A percentile compares a stretch with the other conserved stretches of the same genome.
Conservation (phyloP, 2,797 vertebrate species). For the Pseudocheirus occidentalis region DNA sequence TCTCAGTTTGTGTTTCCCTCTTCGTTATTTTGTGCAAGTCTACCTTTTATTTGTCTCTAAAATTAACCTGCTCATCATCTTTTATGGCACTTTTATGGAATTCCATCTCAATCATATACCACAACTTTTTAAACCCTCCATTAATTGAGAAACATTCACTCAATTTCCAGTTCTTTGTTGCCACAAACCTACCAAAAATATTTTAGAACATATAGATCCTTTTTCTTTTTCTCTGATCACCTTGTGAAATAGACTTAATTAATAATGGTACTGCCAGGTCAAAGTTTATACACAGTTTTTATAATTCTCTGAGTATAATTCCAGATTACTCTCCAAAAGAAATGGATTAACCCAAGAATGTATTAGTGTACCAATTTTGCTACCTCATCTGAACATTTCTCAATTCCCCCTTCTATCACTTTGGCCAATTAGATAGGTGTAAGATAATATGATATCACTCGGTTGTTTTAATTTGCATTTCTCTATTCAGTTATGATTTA, state of each 20-base stretch:
- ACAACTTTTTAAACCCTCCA: not conserved
- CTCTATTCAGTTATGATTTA: not conserved
- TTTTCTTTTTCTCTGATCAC: not conserved
- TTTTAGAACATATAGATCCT: not conserved
- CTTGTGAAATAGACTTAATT: not conserved
- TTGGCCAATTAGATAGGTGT: not conserved
- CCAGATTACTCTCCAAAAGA: not conserved
- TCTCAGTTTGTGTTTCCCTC: not conserved
- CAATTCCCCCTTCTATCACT: not conserved
- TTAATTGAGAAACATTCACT: not conserved
- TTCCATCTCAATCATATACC: not conserved
- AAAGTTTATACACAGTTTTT: not conserved
- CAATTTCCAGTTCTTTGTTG: not conserved
- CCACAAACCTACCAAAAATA: not conserved
- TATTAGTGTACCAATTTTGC: not conserved
- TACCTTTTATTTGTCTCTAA: not conserved
- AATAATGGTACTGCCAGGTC: not conserved
- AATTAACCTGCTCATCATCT: not conserved
- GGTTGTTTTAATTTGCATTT: not conserved
- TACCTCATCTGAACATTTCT: not conserved
- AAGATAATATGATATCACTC: not conserved
- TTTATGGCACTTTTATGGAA: not conserved
- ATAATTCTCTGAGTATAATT: not conserved
- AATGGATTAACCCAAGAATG: not conserved
- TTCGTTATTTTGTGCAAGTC: not conserved